Evolutionary conservation across 1,140 invertebrate genomes (phyloP).

Genomic region (Zaprionus ornatus): DNA sequence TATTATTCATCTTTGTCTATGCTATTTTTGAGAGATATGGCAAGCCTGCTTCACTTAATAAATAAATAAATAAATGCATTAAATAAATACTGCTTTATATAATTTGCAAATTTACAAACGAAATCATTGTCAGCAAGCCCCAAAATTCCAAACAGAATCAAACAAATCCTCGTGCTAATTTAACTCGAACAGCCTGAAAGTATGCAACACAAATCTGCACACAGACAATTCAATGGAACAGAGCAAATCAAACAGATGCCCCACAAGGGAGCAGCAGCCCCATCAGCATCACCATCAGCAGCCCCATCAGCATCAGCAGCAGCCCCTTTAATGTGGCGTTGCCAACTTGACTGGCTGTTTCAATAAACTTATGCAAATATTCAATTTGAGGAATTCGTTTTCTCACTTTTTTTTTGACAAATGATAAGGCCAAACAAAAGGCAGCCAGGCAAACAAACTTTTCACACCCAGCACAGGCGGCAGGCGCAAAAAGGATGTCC

Average conservation of each 20-base stretch:
- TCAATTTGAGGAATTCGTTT: slow-evolving; percentile 69
- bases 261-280: slow-evolving; percentile 1
- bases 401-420: slow-evolving; percentile 59
- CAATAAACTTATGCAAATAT: slow-evolving; percentile 82
- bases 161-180: not conserved
- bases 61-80: not conserved
- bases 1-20: no score
- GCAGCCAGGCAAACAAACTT: slow-evolving; percentile 74
- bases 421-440: slow-evolving; percentile 79
- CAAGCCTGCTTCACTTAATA: no score
- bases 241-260: slow-evolving; percentile 57
- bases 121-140: not conserved
- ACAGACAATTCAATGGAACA: slow-evolving; percentile 14
- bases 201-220: slow-evolving; percentile 13
- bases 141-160: not conserved
- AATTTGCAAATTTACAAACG: not conserved
- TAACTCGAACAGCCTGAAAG: not conserved
- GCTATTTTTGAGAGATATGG: no score
- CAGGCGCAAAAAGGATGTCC: slow-evolving; percentile 51
- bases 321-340: not conserved
- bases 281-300: not conserved
- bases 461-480: slow-evolving; percentile 51
- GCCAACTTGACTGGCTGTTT: slow-evolving; percentile 50
- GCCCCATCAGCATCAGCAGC: not conserved
- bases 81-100: not conserved